Evolutionary conservation across 1,140 invertebrate species (phyloP).

Genomic region (Trigoniulus corallinus): DNA sequence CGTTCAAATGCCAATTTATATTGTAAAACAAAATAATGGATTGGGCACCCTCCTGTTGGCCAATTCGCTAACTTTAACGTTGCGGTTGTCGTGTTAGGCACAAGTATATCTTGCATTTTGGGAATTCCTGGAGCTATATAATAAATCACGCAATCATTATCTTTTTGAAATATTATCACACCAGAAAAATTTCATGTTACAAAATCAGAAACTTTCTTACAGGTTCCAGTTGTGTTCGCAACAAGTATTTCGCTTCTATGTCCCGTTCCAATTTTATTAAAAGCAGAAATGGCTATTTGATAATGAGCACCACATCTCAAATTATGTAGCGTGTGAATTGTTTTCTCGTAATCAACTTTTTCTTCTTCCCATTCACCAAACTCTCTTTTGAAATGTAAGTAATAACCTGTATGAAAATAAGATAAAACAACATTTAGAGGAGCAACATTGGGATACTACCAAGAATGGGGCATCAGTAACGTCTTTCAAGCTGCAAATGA

Average conservation of each 20-base stretch:
- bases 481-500: not conserved
- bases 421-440: not conserved
- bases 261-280: conserved; percentile 31
- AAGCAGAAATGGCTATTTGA: conserved; percentile 62
- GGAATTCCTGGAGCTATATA: conserved; percentile 17
- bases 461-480: not conserved
- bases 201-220: no score
- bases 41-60: conserved; percentile 28
- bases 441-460: not conserved
- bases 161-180: no score
- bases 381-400: conserved; percentile 80
- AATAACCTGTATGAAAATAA: conserved; percentile 42
- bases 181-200: no score
- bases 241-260: conserved; percentile 28
- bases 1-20: conserved; percentile 19
- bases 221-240: conserved; percentile 38
- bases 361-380: conserved; percentile 68
- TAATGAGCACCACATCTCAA: conserved; percentile 54
- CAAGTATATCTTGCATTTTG: conserved; percentile 14
- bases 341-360: conserved; percentile 2
- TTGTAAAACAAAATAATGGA: conserved; percentile 26
- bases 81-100: conserved; percentile 26
- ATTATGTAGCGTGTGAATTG: conserved; percentile 37
- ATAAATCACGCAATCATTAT: no score
- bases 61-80: conserved; percentile 26